phyloP scores from a whole-genome alignment of 2,888 invertebrate species.

The Hyles lineata region DNA sequence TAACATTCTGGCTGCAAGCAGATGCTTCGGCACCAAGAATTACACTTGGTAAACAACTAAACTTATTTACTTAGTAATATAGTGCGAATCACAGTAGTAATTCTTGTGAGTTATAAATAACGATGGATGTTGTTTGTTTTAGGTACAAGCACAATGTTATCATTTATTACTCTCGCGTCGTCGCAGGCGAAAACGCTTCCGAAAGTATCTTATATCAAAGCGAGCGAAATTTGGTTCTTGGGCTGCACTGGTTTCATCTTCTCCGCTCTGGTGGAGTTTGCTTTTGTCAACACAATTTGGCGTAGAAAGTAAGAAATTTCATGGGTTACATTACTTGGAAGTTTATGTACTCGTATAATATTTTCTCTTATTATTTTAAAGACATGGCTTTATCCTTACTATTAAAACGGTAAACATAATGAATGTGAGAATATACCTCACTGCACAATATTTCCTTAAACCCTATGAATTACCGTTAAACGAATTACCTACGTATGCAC shows the following conservation, averaged over 20 bases:
- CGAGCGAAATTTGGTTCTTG: slow-evolving; percentile 95
- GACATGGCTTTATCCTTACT: not conserved
- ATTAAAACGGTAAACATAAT: not conserved
- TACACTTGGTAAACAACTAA: slow-evolving; percentile 85
- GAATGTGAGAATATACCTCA: not conserved
- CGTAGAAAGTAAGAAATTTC: slow-evolving; percentile 88
- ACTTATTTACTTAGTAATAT: not conserved
- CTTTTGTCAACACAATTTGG: slow-evolving; percentile 95
- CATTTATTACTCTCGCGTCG: slow-evolving; percentile 94
- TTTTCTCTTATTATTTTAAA: too few species aligned
- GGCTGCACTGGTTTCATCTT: slow-evolving; percentile 94
- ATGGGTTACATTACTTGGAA: not conserved
- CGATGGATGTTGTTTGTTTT: slow-evolving; percentile 46
- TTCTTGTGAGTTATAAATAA: not conserved
- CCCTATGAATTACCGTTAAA: not conserved
- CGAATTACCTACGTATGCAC: not conserved
- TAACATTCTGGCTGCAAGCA: slow-evolving; percentile 95
- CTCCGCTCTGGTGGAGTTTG: slow-evolving; percentile 93
- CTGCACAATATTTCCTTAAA: not conserved
- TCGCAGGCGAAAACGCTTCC: slow-evolving; percentile 93
- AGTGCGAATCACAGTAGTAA: not conserved
- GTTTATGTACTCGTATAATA: too few species aligned
- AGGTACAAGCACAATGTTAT: slow-evolving; percentile 94
- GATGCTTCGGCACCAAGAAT: slow-evolving; percentile 94
- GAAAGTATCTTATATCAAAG: slow-evolving; percentile 95